These are phyloP conservation scores for Drosophila aldrichi DNA, from an alignment of 2,888 invertebrate genomes.

Conservation along the genomic window DNA sequence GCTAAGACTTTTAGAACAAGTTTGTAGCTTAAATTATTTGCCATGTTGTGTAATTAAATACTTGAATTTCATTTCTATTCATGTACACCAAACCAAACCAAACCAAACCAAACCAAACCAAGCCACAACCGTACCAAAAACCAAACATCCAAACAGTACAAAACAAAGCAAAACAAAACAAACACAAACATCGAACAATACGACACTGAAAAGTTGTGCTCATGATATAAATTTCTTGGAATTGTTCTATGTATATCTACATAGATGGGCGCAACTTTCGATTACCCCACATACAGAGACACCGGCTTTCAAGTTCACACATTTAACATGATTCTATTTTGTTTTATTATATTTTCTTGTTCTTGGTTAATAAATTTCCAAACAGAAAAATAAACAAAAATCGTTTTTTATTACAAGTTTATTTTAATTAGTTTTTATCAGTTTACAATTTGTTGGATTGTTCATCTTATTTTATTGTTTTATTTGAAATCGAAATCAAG, in stretches of 20 bases:
- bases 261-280: conserved; percentile 45
- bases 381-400: conserved; percentile 27
- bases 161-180: conserved; percentile 20
- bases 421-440: conserved; percentile 22
- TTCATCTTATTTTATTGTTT: conserved; percentile 1
- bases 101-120: conserved; percentile 25
- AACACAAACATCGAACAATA: conserved; percentile 35
- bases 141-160: conserved; percentile 21
- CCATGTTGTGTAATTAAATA: conserved; percentile 85
- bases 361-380: conserved; percentile 41
- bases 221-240: conserved; percentile 11
- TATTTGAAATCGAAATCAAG: conserved; percentile 22
- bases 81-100: conserved; percentile 71
- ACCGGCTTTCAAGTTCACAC: conserved; percentile 57
- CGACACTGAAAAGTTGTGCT: conserved; percentile 51
- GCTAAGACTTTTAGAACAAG: conserved; percentile 96
- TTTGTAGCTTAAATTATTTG: conserved; percentile 86
- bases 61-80: conserved; percentile 82
- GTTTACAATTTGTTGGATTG: conserved; percentile 16
- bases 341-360: conserved; percentile 19
- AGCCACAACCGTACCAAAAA: conserved; percentile 32
- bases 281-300: conserved; percentile 52
- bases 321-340: conserved; percentile 32
- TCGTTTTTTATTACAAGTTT: conserved; percentile 27
- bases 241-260: background rate